Base-by-base conservation (phyloP, 2,113 vertebrate genomes). In the Holacanthus passer region DNA sequence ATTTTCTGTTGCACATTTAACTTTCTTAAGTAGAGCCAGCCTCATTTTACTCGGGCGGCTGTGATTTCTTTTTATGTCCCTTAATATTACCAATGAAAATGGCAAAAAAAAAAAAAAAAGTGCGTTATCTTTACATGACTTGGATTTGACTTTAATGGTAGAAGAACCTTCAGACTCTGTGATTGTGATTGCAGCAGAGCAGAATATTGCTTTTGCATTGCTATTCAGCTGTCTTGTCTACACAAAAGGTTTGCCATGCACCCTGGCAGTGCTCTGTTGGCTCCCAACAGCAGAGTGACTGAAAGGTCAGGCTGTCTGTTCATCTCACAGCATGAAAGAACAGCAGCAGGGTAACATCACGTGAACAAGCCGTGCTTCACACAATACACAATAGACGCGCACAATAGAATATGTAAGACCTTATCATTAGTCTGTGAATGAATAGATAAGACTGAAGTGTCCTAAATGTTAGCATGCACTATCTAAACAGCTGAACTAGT, bases 291-390 rank as follows among this genome's bases (percentile, higher is more conserved):
- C 87, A 82, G 75, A 89, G 75, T 86, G 90, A 92, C 88, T 87
- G 87, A 93, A 93, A 94, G 93, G 92, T 93, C 93, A 94, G 73
- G 20, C 86, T 91, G 92, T 93, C 90, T 90, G 84, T 93, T 92
- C 78, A 79, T 88, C 73, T 90, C 83, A 79, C 91, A 82, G 87
- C 77, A 68, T 80, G 88, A 91, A 79, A 88, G 85, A 85, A 35
- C 88, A 81, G 84, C 81, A 73, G 77, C 79, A 48, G 74, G 70
- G 74, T 55, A 70, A 83, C 76, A 81, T 63, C 87, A 89, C 63
- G 16, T 82, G 83, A 90, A 82, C 85, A 83, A 73, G 84, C 35
- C 64, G 27, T 73, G 74, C 62, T 80, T 84, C 77, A 78, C 79
- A 53, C 20, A 4, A 73, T 70, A 88, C 58, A 69, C 86, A 89